Evolutionary conservation across 2,797 vertebrate genomes (phyloP), one percentile per base, ranked within the genome.

Genomic region (Podarcis lilfordi): DNA sequence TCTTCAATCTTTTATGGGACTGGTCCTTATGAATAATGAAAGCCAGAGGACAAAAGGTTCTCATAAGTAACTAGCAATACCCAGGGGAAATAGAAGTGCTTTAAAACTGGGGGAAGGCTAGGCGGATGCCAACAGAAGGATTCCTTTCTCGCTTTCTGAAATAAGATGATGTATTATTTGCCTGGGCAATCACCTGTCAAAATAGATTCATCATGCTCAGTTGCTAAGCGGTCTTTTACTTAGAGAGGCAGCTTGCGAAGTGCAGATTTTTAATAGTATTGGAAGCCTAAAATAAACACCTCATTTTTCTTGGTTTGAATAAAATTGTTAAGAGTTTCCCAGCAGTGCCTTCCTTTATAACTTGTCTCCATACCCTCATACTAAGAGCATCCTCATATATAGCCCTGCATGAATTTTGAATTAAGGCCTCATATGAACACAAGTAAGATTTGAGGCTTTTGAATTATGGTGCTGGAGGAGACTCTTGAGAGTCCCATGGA

Each of bases 121-220:
- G 1, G 27, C 45, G 1, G 15, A 1, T 50, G 17, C 80, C 82
- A 84, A 40, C 10, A 92, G 59, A 64, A 91, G 84, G 3, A 80
- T 17, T 79, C 89, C 45, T 77, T 78, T 17, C 45, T n/a, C 64
- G 79, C 61, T 61, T 89, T 35, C 4, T 88, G 59, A 87, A 88
- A 78, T 43, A 82, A 35, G n/a, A 90, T 89, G 89, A 61, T 71
- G 0, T 64, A 40, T 27, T 71, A 17, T 86, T 92, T 91, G 90
- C 23, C 37, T 83, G 77, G 69, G 84, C 10, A 83, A 80, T 59
- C 50, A 85, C 11, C 32, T 92, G 89, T 92, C 89, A 95, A 92
- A 94, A 89, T 89, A 85, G 2, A 75, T 85, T 80, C 88, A 35
- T 89, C 74, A 92, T 0, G 0, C 78, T 86, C 72, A 80, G 27